Evolutionary conservation across 1,140 invertebrate genomes (phyloP), one percentile per base, ranked within the genome.

Genomic region (Anastrepha ludens): DNA sequence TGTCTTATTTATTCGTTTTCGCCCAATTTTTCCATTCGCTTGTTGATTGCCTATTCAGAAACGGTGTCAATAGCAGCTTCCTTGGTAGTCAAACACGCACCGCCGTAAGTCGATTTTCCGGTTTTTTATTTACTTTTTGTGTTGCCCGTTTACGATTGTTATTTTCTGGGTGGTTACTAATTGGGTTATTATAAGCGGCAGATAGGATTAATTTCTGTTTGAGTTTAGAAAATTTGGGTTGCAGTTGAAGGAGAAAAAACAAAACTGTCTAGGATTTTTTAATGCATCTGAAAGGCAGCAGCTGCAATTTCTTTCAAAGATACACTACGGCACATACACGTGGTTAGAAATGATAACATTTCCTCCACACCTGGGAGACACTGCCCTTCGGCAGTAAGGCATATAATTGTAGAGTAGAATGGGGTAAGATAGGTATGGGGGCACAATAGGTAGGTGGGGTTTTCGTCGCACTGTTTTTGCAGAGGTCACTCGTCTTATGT

Each of bases 1-100:
- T 86, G 85, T 86, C 85, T 86, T 86, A 86, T 86, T 86, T 86
- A 58, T 86, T 39, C 39, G 9, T 55, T 55, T 81, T 81, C 47
- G 6, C 47, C 74, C 50, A 81, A 81, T 55, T 50, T 81, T 86
- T 62, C 39, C 29, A 62, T 86, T 86, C 15, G 20, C 59, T 62
- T 86, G 29, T 58, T 60, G 59, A 44, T 62, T 41, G 74, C 74
- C 44, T n/a, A 50, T 15, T 62, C 58, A 60, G 20, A 5, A 74
- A 44, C 58, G 17, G 55, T 62, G 29, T 17, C 85, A 60, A 29
- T 60, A 86, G 17, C 85, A 86, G 85, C 59, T 86, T 62, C 85
- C 15, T 62, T 86, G 20, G 55, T 86, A 86, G 85, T 50, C 47
- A 55, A 17, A 7, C 15, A 81, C 47, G 74, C 8, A 29, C 47